Evolutionary conservation across 92 coral and sea anemone species (phyloP).

Genomic region (Umimayanthus kanabou): DNA sequence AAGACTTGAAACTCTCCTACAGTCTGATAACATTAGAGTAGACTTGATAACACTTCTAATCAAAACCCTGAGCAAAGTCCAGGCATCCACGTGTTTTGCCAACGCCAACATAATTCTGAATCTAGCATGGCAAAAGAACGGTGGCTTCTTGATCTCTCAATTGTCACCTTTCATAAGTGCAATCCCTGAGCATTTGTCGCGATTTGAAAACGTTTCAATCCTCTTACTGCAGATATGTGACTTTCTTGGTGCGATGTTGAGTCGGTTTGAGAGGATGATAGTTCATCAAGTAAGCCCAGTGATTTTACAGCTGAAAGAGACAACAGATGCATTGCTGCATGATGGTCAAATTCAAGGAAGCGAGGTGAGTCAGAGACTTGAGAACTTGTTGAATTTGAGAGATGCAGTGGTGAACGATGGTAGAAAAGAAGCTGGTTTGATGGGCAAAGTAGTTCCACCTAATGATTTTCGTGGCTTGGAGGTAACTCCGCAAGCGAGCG

Average conservation of each 20-base stretch:
- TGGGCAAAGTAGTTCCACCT: slow-evolving; percentile 60
- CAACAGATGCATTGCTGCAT: slow-evolving; percentile 37
- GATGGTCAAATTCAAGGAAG: slow-evolving; percentile 15
- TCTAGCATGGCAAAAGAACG: slow-evolving; percentile 20
- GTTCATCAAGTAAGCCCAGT: slow-evolving; percentile 51
- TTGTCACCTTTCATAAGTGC: slow-evolving; percentile 23
- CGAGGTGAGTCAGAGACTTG: slow-evolving; percentile 52
- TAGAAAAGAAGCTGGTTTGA: slow-evolving; percentile 26
- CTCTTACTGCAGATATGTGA: slow-evolving; percentile 37
- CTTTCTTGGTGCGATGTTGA: slow-evolving; percentile 43
- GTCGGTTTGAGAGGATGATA: slow-evolving; percentile 40
- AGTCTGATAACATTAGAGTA: slow-evolving; percentile 4
- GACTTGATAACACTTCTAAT: slow-evolving; percentile 26
- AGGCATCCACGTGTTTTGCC: neutral
- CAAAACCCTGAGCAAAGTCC: slow-evolving; percentile 32
- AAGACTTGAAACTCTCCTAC: slow-evolving; percentile 24
- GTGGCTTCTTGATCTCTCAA: slow-evolving; percentile 25
- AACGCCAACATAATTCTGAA: slow-evolving; percentile 19
- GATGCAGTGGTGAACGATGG: slow-evolving; percentile 46
- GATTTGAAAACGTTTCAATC: slow-evolving; percentile 23
- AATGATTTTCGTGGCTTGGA: slow-evolving; percentile 69
- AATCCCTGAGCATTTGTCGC: slow-evolving; percentile 9
- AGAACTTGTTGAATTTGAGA: slow-evolving; percentile 41
- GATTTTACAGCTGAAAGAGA: slow-evolving; percentile 57
- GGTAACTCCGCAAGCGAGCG: slow-evolving; percentile 72